phyloP scores from a whole-genome alignment of 2,797 vertebrate species.

The Sparidentex hasta region DNA sequence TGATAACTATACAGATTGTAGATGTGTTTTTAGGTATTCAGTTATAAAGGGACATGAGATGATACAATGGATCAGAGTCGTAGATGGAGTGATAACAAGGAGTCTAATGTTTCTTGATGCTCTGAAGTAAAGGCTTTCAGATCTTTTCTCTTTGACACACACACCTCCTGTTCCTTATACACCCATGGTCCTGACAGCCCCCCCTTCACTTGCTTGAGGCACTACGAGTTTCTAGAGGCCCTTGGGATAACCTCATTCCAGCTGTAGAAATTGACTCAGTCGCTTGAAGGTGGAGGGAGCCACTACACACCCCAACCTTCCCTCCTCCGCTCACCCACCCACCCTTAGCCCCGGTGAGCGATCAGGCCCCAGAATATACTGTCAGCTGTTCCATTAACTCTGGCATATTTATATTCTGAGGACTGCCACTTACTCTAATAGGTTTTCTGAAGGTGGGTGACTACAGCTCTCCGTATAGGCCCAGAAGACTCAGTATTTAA shows the following conservation, averaged over 20 bases:
- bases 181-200: neutral
- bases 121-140: conserved; percentile 39
- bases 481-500: conserved; percentile 73
- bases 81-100: conserved; percentile 46
- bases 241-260: conserved; percentile 75
- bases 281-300: conserved; percentile 46
- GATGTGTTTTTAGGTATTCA: conserved; percentile 26
- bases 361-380: conserved; percentile 81
- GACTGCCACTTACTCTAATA: conserved; percentile 87
- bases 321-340: neutral
- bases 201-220: conserved; percentile 51
- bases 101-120: conserved; percentile 33
- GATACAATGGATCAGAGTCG: conserved; percentile 25
- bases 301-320: conserved; percentile 12
- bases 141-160: conserved; percentile 22
- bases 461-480: conserved; percentile 47
- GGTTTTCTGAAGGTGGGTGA: conserved; percentile 80
- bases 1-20: conserved; percentile 55
- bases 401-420: conserved; percentile 86
- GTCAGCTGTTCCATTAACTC: conserved; percentile 88
- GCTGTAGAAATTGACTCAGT: conserved; percentile 74
- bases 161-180: conserved; percentile 18
- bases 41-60: conserved; percentile 6
- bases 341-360: conserved; percentile 40
- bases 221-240: conserved; percentile 51